A percentile compares a stretch with the other conserved stretches of the same genome.
Conservation (phyloP, 2,888 invertebrate genomes). For the Halocaridina rubra region DNA sequence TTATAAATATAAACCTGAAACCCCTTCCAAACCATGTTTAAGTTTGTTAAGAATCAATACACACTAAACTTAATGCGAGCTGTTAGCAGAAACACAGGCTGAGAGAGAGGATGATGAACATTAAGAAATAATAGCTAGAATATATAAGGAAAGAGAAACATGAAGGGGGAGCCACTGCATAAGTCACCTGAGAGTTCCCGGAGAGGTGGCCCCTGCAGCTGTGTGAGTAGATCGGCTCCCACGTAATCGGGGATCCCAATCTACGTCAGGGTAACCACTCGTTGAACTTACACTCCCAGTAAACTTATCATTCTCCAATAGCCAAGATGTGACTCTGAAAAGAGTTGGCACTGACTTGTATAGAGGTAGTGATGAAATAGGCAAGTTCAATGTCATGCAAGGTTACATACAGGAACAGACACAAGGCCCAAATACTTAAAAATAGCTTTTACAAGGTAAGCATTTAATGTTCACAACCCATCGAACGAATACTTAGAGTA, state of each 20-base stretch:
- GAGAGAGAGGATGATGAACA: not conserved
- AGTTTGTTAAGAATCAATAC: too few relatives aligned
- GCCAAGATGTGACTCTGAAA: constrained; percentile 60
- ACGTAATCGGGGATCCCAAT: constrained; percentile 38
- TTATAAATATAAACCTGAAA: too few relatives aligned
- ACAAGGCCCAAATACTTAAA: too few relatives aligned
- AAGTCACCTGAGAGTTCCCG: constrained; percentile 55
- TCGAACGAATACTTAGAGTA: too few relatives aligned
- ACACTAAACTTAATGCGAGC: not conserved
- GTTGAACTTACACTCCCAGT: constrained; percentile 46
- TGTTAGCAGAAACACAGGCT: not conserved
- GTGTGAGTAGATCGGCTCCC: constrained; percentile 55
- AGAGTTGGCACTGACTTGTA: too few relatives aligned
- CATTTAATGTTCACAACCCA: too few relatives aligned
- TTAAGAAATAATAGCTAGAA: not conserved
- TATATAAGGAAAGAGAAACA: not conserved
- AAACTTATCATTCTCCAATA: constrained; percentile 58
- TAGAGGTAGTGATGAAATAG: too few relatives aligned
- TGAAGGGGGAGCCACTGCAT: not conserved
- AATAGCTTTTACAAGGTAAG: too few relatives aligned
- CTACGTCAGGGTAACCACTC: constrained; percentile 44
- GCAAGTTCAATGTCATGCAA: too few relatives aligned
- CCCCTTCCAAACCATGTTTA: too few relatives aligned
- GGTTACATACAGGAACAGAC: too few relatives aligned
- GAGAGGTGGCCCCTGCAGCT: constrained; percentile 56